Conservation (phyloP, 1,140 invertebrate genomes). For the Pogonus chalceus region DNA sequence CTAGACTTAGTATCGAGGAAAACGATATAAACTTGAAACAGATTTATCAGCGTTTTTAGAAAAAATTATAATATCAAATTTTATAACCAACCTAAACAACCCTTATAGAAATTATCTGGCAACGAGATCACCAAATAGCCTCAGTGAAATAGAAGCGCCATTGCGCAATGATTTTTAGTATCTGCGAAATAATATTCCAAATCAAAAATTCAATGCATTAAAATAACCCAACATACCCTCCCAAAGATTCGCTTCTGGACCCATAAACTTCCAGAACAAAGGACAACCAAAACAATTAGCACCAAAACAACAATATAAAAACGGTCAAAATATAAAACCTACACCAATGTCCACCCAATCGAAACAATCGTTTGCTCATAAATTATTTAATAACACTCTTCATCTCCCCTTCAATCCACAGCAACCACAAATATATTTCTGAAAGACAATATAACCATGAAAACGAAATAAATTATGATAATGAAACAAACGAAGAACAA, state of each 20-base stretch:
- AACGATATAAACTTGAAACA: neutral
- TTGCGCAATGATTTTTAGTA: neutral
- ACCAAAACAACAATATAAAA: no score
- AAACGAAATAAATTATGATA: neutral
- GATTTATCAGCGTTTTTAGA: neutral
- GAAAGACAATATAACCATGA: neutral
- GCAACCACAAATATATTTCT: neutral
- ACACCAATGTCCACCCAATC: no score
- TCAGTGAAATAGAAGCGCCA: no score
- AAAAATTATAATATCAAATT: neutral
- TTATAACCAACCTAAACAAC: neutral
- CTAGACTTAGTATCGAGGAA: neutral
- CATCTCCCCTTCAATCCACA: no score
- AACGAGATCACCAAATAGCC: no score
- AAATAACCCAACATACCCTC: neutral
- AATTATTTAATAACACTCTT: no score
- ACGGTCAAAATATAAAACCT: no score
- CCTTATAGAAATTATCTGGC: no score
- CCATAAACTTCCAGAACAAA: no score
- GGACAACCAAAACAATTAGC: no score
- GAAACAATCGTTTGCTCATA: no score
- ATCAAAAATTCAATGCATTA: neutral
- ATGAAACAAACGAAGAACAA: neutral
- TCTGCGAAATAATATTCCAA: neutral
- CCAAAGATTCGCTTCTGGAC: no score